These are phyloP conservation scores for Augochlora pura DNA, from an alignment of 1,140 invertebrate species.

Conservation along the genomic window DNA sequence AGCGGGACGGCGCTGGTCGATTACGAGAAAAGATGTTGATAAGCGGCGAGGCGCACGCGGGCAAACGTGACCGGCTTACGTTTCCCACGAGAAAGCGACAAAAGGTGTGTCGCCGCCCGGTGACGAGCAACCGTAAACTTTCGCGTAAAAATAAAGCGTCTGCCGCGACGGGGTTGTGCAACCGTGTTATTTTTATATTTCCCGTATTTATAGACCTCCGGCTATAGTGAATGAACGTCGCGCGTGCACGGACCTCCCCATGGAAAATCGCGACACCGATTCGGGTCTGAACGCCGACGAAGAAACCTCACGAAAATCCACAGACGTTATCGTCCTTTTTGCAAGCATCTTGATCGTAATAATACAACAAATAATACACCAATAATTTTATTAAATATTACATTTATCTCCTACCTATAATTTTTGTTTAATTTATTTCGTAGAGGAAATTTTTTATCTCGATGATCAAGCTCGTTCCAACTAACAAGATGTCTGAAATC, in stretches of 20 bases:
- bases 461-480: too few species aligned
- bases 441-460: too few species aligned
- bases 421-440: too few species aligned
- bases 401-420: too few species aligned
- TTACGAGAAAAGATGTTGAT: background rate
- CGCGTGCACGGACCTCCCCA: background rate
- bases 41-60: background rate
- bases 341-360: too few species aligned
- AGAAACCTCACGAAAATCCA: too few species aligned
- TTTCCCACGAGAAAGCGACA: background rate
- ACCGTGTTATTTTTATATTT: constrained; percentile 4
- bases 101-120: background rate
- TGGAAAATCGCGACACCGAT: background rate
- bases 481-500: too few species aligned
- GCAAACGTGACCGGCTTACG: background rate
- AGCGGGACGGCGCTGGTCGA: background rate
- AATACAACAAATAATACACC: too few species aligned
- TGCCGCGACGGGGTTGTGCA: background rate
- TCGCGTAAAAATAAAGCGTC: background rate
- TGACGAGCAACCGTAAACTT: background rate
- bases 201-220: background rate
- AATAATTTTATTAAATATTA: too few species aligned
- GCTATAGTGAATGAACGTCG: background rate
- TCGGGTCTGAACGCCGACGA: too few species aligned
- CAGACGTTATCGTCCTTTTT: too few species aligned